Evolutionary conservation across 2,797 vertebrate species (phyloP).

Genomic region (Poecilia wingei): DNA sequence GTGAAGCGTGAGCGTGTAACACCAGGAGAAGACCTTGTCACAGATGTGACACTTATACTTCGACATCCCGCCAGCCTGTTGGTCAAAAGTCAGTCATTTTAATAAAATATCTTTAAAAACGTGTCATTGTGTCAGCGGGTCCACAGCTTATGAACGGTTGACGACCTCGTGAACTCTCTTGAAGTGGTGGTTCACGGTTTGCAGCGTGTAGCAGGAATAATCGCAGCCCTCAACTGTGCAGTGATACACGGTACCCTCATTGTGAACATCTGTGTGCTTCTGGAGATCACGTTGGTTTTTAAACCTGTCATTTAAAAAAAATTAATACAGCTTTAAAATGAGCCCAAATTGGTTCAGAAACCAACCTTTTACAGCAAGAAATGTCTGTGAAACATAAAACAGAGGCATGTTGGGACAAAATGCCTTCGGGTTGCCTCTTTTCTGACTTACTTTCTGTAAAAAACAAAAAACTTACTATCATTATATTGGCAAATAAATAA

Average conservation of each 20-base stretch:
- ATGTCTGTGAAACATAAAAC: not conserved
- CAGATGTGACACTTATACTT: slow-evolving; percentile 85
- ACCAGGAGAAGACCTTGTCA: slow-evolving; percentile 86
- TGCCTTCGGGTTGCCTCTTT: not conserved
- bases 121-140: not conserved
- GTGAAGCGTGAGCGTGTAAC: slow-evolving; percentile 83
- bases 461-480: not conserved
- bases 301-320: slow-evolving; percentile 67
- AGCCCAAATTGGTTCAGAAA: not conserved
- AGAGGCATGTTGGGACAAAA: not conserved
- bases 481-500: not conserved
- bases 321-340: not conserved
- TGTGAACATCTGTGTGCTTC: slow-evolving; percentile 83
- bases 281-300: slow-evolving; percentile 82
- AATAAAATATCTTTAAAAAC: not conserved
- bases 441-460: not conserved
- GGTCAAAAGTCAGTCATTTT: not conserved
- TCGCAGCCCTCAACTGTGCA: slow-evolving; percentile 81
- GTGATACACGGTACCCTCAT: slow-evolving; percentile 83
- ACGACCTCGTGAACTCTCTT: slow-evolving; percentile 78
- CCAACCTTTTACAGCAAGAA: not conserved
- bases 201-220: slow-evolving; percentile 77
- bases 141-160: not conserved
- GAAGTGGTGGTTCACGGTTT: slow-evolving; percentile 77
- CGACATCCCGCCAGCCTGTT: slow-evolving; percentile 76